Evolutionary conservation across 1,140 invertebrate species (phyloP).

Genomic region (Formica exsecta): DNA sequence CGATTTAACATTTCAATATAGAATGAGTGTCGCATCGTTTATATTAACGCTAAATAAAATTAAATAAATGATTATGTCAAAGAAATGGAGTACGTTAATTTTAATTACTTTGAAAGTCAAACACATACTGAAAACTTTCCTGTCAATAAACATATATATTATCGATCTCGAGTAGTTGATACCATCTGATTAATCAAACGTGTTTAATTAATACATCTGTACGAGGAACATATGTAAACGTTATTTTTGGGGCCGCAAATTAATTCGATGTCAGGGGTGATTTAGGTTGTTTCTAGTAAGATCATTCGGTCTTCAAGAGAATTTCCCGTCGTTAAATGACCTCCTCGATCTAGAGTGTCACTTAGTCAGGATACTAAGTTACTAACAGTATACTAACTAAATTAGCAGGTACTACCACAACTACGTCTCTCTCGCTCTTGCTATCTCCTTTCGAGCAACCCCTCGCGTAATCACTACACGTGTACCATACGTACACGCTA

Average conservation of each 20-base stretch:
- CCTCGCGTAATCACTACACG: conserved; percentile 51
- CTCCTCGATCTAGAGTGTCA: conserved; percentile 69
- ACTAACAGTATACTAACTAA: conserved; percentile 78
- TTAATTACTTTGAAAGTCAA: background rate
- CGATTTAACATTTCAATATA: conserved; percentile 7
- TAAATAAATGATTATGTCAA: background rate
- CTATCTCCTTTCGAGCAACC: conserved; percentile 52
- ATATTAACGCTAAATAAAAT: background rate
- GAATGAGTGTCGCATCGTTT: background rate
- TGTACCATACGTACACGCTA: conserved; percentile 44
- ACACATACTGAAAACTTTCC: no score
- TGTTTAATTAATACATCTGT: conserved; percentile 19
- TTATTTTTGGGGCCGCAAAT: conserved; percentile 9
- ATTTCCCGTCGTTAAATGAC: conserved; percentile 66
- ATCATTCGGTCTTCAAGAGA: conserved; percentile 56
- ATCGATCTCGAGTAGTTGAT: conserved; percentile 5
- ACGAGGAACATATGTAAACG: conserved; percentile 9
- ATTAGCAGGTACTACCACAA: conserved; percentile 70
- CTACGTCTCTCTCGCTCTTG: conserved; percentile 44
- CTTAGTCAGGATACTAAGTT: conserved; percentile 73
- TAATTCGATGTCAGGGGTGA: conserved; percentile 9
- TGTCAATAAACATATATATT: background rate
- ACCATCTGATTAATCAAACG: background rate
- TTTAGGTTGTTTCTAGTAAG: conserved; percentile 41
- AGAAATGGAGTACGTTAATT: background rate